Percentiles rank a stretch among this genome's conserved stretches.
These are phyloP conservation scores for Piprites chloris DNA, from an alignment of 2,113 vertebrate genomes.

Conservation along the genomic window DNA sequence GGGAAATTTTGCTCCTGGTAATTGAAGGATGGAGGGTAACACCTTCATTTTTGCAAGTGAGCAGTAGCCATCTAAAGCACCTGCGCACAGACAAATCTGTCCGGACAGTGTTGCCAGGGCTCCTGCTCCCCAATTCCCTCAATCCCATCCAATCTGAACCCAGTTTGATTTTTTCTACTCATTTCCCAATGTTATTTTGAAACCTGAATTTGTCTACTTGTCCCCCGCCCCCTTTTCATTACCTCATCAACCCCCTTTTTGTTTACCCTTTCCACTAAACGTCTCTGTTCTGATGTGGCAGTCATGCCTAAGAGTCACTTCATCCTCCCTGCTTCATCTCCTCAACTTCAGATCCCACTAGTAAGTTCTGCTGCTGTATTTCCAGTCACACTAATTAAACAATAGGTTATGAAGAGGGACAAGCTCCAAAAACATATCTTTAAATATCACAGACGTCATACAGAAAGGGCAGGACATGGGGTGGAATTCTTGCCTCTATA, in stretches of 20 bases:
- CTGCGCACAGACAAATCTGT: not conserved
- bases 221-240: accelerated
- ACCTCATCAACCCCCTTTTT: not conserved
- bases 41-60: not conserved
- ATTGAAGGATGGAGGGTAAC: not conserved
- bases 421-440: not conserved
- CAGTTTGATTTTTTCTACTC: not conserved
- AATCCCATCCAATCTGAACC: not conserved
- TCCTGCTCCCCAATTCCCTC: not conserved
- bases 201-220: not conserved
- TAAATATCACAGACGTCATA: slow-evolving; percentile 8
- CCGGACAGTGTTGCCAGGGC: not conserved
- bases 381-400: slow-evolving; percentile 24
- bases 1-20: not conserved
- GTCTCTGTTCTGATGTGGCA: not conserved
- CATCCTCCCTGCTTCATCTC: not conserved
- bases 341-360: not conserved
- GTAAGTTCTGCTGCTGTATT: not conserved
- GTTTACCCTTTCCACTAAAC: not conserved
- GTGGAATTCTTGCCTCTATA: not conserved
- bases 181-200: not conserved
- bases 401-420: not conserved
- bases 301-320: not conserved
- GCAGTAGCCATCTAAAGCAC: not conserved
- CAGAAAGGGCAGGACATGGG: not conserved